A percentile compares a stretch with the other conserved stretches of the same genome.
Conservation (phyloP, 2,797 vertebrate species). For the Psittacula echo region DNA sequence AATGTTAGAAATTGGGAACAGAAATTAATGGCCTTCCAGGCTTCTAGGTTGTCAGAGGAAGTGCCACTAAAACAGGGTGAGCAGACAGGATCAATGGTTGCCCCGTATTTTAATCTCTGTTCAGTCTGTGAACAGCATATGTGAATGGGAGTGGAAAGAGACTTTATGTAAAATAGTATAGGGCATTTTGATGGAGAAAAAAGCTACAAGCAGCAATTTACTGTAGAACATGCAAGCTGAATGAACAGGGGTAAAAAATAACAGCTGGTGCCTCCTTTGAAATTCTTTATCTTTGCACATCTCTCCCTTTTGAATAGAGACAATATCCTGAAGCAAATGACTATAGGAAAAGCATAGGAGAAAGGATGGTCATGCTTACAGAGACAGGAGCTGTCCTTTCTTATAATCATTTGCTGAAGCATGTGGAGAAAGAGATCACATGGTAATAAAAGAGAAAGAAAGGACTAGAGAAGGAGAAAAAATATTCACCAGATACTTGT, state of each 20-base stretch:
- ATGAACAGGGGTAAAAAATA: background rate
- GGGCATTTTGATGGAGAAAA: background rate
- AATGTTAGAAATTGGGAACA: background rate
- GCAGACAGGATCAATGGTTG: background rate
- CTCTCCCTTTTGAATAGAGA: background rate
- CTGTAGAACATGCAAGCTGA: slow-evolving; percentile 12
- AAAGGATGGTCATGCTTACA: slow-evolving; percentile 7
- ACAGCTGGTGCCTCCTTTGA: slow-evolving; percentile 22
- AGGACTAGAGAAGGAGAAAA: background rate
- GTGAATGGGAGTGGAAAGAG: background rate
- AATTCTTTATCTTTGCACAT: background rate
- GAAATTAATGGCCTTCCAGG: background rate
- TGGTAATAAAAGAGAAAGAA: background rate
- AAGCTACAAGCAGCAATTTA: background rate
- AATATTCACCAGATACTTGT: background rate
- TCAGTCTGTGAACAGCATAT: background rate
- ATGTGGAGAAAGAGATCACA: background rate
- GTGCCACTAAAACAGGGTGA: background rate
- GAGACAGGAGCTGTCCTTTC: slow-evolving; percentile 9
- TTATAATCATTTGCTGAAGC: background rate
- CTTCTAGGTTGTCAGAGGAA: background rate
- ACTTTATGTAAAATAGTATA: background rate
- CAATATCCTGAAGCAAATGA: background rate
- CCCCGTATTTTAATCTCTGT: background rate
- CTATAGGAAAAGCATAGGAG: background rate